Evolutionary conservation across 2,888 invertebrate species (phyloP).

Genomic region (Drosophila anomalipes): DNA sequence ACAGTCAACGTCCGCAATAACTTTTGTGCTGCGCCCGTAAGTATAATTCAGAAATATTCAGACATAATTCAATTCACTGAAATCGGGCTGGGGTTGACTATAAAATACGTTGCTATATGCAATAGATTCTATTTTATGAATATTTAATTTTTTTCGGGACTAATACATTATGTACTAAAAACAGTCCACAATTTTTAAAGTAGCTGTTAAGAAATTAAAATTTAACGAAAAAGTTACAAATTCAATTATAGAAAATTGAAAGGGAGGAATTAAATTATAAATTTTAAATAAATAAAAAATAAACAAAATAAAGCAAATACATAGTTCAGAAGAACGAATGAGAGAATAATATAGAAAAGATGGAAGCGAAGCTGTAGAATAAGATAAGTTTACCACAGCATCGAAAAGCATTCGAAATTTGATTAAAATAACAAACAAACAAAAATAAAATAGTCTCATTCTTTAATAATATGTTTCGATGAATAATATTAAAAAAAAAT

Average conservation of each 20-base stretch:
- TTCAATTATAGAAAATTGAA: background rate
- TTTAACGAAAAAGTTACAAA: background rate
- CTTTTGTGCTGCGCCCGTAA: slow-evolving; percentile 26
- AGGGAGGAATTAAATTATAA: background rate
- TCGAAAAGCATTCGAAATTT: background rate
- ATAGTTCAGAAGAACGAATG: no score
- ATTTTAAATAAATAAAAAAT: background rate
- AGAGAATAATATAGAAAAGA: background rate
- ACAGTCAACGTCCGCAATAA: slow-evolving; percentile 22
- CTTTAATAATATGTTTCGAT: background rate
- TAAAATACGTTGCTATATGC: background rate
- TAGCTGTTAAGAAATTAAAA: background rate
- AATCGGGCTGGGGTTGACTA: no score
- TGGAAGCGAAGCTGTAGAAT: no score
- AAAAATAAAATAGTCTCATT: background rate
- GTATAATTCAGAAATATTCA: background rate
- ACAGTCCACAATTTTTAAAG: rapidly evolving
- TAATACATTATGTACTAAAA: background rate
- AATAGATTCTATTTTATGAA: background rate
- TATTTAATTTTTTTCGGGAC: background rate
- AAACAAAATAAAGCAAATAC: background rate
- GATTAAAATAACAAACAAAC: background rate
- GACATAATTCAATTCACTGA: no score
- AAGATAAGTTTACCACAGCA: background rate
- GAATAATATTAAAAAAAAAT: background rate